A percentile compares a stretch with the other conserved stretches of the same genome.
Evolutionary conservation across 2,797 vertebrate species (phyloP).

Genomic region (Catharus ustulatus): DNA sequence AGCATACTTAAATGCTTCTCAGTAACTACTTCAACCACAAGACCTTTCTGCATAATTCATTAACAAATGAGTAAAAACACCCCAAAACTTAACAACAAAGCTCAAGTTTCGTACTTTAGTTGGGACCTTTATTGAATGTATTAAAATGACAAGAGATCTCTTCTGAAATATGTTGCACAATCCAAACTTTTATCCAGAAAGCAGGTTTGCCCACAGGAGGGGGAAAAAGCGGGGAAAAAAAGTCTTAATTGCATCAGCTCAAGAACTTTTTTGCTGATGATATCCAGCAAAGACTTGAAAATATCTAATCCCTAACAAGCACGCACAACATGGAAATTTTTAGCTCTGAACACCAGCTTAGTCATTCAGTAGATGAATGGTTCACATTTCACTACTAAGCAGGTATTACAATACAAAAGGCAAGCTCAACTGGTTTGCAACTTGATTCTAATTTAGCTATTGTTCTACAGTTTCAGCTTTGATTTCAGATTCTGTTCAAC

Average conservation of each 20-base stretch:
- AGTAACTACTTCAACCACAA: not conserved
- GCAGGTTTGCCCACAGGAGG: not conserved
- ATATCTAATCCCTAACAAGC: not conserved
- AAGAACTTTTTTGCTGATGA: not conserved
- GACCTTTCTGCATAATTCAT: not conserved
- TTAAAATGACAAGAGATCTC: not conserved
- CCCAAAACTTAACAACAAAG: not conserved
- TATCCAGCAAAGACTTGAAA: not conserved
- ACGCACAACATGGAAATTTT: not conserved
- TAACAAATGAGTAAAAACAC: not conserved
- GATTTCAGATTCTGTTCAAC: conserved; percentile 22
- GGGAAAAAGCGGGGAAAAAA: not conserved
- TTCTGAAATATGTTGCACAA: not conserved
- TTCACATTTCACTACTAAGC: conserved; percentile 58
- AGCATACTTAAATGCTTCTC: not conserved
- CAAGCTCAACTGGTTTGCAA: conserved; percentile 58
- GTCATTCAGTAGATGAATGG: conserved; percentile 48
- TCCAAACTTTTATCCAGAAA: not conserved
- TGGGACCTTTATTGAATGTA: not conserved
- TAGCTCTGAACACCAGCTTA: conserved; percentile 28
- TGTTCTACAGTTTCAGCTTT: conserved; percentile 45
- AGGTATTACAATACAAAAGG: conserved; percentile 61
- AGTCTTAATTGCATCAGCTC: not conserved
- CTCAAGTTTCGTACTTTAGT: not conserved
- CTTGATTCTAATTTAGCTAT: conserved; percentile 37